Evolutionary conservation across 2,888 invertebrate species (phyloP).

Genomic region (Ctena decussata): DNA sequence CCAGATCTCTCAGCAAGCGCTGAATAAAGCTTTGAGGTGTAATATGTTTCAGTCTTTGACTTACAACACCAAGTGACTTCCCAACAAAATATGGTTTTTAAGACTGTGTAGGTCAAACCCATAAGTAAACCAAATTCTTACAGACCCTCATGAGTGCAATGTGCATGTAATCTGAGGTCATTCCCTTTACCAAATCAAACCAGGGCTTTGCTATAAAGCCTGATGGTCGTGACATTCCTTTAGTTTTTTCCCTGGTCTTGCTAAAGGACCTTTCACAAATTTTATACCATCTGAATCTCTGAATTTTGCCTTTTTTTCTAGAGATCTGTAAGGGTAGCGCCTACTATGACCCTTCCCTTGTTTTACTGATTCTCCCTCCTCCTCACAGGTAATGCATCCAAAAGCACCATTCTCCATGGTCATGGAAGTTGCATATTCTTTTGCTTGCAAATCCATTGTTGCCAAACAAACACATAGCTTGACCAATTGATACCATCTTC

Average conservation of each 20-base stretch:
- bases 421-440: neutral
- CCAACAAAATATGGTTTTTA: constrained; percentile 42
- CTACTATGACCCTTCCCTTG: constrained; percentile 43
- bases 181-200: constrained; percentile 15
- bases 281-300: no score
- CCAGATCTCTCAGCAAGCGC: constrained; percentile 62
- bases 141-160: constrained; percentile 35
- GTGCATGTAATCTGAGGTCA: constrained; percentile 61
- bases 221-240: constrained; percentile 20
- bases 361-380: constrained; percentile 48
- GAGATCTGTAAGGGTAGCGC: constrained; percentile 38
- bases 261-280: no score
- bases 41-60: constrained; percentile 31
- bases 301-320: neutral
- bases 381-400: constrained; percentile 67
- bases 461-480: neutral
- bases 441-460: neutral
- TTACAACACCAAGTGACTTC: constrained; percentile 31
- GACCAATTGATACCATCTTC: neutral
- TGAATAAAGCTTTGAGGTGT: constrained; percentile 59
- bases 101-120: constrained; percentile 42
- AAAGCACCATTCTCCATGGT: constrained; percentile 46
- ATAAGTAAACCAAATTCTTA: constrained; percentile 39
- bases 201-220: neutral
- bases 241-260: neutral